These are phyloP conservation scores for Bungarus multicinctus DNA, from an alignment of 2,113 vertebrate species.

Conservation along the genomic window DNA sequence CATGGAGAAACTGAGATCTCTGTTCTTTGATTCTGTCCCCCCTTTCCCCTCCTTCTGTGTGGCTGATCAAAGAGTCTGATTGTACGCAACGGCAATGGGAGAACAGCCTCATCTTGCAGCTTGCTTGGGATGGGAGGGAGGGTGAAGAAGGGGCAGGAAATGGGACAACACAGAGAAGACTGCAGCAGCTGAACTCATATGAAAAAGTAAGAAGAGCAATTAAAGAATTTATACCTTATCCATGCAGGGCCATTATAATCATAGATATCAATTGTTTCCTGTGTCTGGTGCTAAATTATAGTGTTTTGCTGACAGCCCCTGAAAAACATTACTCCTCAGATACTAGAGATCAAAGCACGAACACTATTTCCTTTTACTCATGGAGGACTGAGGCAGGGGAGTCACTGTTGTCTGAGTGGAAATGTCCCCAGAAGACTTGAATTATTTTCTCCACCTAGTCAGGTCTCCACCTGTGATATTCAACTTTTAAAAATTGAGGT, in stretches of 20 bases:
- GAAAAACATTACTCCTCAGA: neutral
- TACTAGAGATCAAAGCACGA: neutral
- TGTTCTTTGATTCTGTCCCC: neutral
- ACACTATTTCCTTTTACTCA: neutral
- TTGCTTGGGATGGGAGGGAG: neutral
- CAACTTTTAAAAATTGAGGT: neutral
- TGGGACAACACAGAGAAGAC: neutral
- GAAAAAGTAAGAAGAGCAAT: neutral
- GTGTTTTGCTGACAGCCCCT: neutral
- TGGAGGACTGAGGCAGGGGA: neutral
- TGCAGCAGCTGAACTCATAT: conserved; percentile 5
- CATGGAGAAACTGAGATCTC: conserved; percentile 12
- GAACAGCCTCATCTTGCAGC: neutral
- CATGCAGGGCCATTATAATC: neutral
- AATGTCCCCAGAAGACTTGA: neutral
- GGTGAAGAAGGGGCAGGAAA: neutral
- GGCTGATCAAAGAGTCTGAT: conserved; percentile 16
- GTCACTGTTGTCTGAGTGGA: neutral
- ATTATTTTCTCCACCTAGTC: neutral
- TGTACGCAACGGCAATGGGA: neutral
- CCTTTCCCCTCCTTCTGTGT: neutral
- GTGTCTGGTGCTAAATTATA: neutral
- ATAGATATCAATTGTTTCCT: neutral
- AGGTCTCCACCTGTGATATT: neutral
- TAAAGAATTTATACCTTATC: neutral